Conservation (phyloP, 2,797 vertebrate genomes). For the Brachyrhaphis roseni region DNA sequence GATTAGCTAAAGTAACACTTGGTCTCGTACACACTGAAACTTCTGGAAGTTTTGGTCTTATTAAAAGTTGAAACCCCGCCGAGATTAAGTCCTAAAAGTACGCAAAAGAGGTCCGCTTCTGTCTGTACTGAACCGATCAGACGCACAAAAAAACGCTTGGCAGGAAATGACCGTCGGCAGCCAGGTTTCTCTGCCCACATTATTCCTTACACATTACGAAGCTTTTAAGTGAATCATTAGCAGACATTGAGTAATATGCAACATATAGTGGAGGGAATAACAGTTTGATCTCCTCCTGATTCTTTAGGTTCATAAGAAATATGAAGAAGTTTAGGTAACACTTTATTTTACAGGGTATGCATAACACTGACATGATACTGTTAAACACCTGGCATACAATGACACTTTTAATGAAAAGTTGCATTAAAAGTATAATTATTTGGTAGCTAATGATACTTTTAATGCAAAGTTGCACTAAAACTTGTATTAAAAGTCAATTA, state of each 20-base stretch:
- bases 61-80: slow-evolving; percentile 44
- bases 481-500: too few relatives aligned
- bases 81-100: slow-evolving; percentile 32
- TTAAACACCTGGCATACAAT: too few relatives aligned
- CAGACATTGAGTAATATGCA: slow-evolving; percentile 20
- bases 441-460: too few relatives aligned
- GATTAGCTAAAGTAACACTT: slow-evolving; percentile 38
- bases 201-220: slow-evolving; percentile 38
- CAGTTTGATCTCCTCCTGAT: not conserved
- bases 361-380: too few relatives aligned
- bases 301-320: not conserved
- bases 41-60: slow-evolving; percentile 32
- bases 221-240: slow-evolving; percentile 42
- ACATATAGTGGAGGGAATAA: not conserved
- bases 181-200: slow-evolving; percentile 52
- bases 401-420: too few relatives aligned
- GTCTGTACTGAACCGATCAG: slow-evolving; percentile 45
- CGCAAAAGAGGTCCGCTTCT: slow-evolving; percentile 31
- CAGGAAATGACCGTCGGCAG: slow-evolving; percentile 35
- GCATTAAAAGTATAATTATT: too few relatives aligned
- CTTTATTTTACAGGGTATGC: too few relatives aligned
- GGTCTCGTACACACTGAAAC: slow-evolving; percentile 24
- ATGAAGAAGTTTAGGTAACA: not conserved
- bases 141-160: slow-evolving; percentile 44
- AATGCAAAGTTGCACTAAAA: too few relatives aligned